Evolutionary conservation across 1,140 invertebrate species (phyloP), one percentile per base, ranked within the genome.

Genomic region (Amphibalanus amphitrite): DNA sequence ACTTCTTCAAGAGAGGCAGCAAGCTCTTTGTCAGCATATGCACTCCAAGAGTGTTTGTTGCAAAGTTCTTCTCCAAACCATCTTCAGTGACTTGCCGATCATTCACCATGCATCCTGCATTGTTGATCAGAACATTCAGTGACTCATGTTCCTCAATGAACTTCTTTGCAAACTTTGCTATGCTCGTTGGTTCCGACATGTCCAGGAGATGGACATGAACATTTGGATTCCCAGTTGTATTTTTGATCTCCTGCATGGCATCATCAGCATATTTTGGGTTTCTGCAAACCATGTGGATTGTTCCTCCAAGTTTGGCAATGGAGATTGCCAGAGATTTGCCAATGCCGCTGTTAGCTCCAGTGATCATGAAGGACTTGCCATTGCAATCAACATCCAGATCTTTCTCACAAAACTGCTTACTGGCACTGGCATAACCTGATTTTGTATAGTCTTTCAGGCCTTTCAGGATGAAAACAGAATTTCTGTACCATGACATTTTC

Each of bases 51-150:
- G 81, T 81, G 73, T 84, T 84, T 33, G 82, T 82, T 17, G 83
- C 82, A 79, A 84, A 84, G 71, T 82, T 84, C 29, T 76, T 78
- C 72, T 84, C 83, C 10, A 83, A 71, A 8, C 79, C 80, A 76
- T 83, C 81, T 23, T 75, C 76, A 38, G 81, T 80, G 3, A 80
- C 28, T 67, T 77, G 73, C 74, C 80, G 74, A 71, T 78, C 73
- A 69, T 82, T 78, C 0, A 84, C 74, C 80, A 84, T 81, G 74
- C 81, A 81, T 6, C 83, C 82, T 33, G 83, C 83, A 78, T 84
- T 84, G 74, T 84, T 84, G 25, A 84, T 79, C 75, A 83, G 75
- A 70, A 82, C 81, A 79, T 82, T 77, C 0, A 83, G 73, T 1
- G 65, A 26, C 67, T 80, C 74, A 26, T 78, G 76, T 47, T 76